These are phyloP conservation scores for Pissodes strobi DNA, from an alignment of 1,140 invertebrate species.

Conservation along the genomic window DNA sequence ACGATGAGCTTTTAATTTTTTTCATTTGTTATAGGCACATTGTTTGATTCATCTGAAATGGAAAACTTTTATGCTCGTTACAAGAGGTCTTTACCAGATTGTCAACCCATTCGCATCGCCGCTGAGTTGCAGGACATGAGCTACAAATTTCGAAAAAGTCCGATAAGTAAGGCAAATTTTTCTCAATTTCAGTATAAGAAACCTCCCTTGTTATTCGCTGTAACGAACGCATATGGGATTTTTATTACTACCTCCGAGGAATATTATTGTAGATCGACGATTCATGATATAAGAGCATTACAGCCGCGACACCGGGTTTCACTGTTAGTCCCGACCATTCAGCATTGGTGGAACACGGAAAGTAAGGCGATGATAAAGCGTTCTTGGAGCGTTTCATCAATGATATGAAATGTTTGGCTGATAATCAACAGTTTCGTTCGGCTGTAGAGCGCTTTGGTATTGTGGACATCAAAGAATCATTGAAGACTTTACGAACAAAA, in stretches of 20 bases:
- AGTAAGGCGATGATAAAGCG: not conserved
- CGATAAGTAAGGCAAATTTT: not conserved
- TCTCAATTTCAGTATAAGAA: not conserved
- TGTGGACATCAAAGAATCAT: no score
- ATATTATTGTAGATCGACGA: not conserved
- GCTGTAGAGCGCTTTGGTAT: no score
- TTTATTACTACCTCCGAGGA: not conserved
- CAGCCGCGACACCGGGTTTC: not conserved
- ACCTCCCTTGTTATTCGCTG: not conserved
- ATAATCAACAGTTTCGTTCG: no score
- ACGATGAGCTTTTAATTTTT: not conserved
- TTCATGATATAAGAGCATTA: not conserved
- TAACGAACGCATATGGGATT: not conserved
- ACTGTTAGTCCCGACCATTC: no score
- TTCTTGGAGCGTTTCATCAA: not conserved
- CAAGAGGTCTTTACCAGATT: not conserved
- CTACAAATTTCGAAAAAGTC: not conserved
- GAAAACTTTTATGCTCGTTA: not conserved
- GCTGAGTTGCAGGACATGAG: not conserved
- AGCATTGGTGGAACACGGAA: no score
- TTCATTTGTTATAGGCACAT: not conserved
- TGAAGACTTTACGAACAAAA: no score
- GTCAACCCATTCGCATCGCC: not conserved
- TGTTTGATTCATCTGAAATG: not conserved
- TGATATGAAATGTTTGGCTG: no score